These are phyloP conservation scores for Acrocyrtus sp. DNA, from an alignment of 2,888 invertebrate genomes.

Conservation along the genomic window DNA sequence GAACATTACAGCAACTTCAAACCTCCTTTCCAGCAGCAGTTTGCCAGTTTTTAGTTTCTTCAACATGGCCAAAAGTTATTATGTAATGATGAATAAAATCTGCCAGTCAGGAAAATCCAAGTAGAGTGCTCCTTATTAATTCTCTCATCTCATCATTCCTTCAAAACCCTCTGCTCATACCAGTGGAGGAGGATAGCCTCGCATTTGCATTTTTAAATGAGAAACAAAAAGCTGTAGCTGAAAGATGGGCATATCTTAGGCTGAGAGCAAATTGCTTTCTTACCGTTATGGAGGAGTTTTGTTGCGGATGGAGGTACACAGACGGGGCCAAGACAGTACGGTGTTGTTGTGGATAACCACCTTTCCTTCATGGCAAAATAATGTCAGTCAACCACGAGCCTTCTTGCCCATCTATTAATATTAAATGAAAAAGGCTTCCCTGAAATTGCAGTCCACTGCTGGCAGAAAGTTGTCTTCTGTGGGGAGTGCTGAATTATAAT, in stretches of 20 bases:
- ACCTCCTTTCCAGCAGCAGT: no score
- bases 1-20: no score
- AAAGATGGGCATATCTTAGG: no score
- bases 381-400: neutral
- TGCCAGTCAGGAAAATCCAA: neutral
- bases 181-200: neutral
- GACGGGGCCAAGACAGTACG: no score
- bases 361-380: neutral
- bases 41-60: no score
- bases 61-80: no score
- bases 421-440: neutral
- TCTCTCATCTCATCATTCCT: neutral
- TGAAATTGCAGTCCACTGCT: no score
- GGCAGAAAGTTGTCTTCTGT: no score
- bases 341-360: neutral
- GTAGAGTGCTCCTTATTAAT: neutral
- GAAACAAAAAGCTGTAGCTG: neutral
- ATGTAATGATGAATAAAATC: neutral
- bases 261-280: no score
- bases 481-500: neutral
- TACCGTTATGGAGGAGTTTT: no score
- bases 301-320: no score
- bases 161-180: no score
- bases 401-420: neutral
- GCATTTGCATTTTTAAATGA: neutral